These are phyloP conservation scores for Pseudorectes ferrugineus DNA, from an alignment of 2,113 vertebrate genomes.

Conservation along the genomic window DNA sequence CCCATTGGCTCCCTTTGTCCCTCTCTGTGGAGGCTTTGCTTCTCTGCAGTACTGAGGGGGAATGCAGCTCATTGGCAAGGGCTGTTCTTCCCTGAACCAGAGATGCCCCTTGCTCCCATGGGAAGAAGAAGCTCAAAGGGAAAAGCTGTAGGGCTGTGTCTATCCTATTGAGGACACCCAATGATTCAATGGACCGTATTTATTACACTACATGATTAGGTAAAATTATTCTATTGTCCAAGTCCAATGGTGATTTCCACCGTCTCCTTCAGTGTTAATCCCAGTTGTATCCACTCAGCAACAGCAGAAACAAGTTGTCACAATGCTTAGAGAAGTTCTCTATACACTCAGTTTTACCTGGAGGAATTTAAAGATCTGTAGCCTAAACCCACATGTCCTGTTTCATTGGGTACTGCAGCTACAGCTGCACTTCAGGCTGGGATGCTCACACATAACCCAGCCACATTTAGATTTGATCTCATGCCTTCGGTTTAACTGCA, in stretches of 20 bases:
- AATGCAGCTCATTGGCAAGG: not conserved
- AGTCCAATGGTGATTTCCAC: not conserved
- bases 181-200: not conserved
- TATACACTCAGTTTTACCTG: not conserved
- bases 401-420: not conserved
- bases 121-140: not conserved
- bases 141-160: not conserved
- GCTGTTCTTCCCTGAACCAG: not conserved
- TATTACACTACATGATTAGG: not conserved
- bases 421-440: not conserved
- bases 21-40: not conserved
- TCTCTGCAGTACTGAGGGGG: not conserved
- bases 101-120: not conserved
- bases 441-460: not conserved
- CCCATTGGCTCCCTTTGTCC: not conserved
- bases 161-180: not conserved
- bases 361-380: not conserved
- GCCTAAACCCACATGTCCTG: not conserved
- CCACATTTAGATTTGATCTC: not conserved
- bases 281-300: not conserved
- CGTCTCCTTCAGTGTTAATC: not conserved
- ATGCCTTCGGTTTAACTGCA: not conserved
- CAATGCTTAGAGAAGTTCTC: not conserved
- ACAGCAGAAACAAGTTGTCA: not conserved
- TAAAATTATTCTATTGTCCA: not conserved